Base-by-base conservation (phyloP, 1,140 invertebrate species). In the Zaprionus gabonicus region DNA sequence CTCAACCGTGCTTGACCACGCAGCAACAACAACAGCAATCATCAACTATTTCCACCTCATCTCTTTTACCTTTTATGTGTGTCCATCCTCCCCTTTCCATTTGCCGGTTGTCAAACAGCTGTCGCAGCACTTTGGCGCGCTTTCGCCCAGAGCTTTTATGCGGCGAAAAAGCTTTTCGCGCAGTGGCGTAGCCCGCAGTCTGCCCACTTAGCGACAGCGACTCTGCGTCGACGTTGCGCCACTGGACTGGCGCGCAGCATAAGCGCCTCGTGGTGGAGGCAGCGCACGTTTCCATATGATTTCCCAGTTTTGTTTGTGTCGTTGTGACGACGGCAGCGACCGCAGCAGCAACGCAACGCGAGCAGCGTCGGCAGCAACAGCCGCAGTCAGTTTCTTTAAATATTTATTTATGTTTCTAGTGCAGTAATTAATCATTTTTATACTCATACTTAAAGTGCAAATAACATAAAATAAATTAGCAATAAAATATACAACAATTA, bases 251-350 rank as follows among this genome's bases (percentile, higher is more conserved):
- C 17, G 28, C 67, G 59, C 76, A 87, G 82, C 82, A 86, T 86
- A 86, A 86, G 78, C 66, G 78, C 66, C 71, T 65, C 27, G 70
- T 53, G 67, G 70, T 53, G 67, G 60, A 75, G 75, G 75, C 53
- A 68, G 82, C 41, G n/a, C 82, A 82, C 79, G 82, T 82, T 86
- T 86, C 69, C 83, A 86, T 86, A 81, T 86, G 82, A 80, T 86
- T 71, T 46, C 71, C 82, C 66, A 86, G 82, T 86, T 82, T 86
- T 86, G 82, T 86, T 86, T 87, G 80, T 70, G 63, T 59, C 60
- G 41, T 46, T 60, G 60, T 51, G 49, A 51, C 25, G 41, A 65
- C 28, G 53, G 20, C 60, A 31, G 44, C 44, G 6, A 4, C 60
- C 9, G 25, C 20, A 25, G 27, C 77, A 38, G 51, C 66, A 46